Percentiles rank a stretch among this genome's conserved stretches.
These are phyloP conservation scores for Pocillopora grandis DNA, from an alignment of 92 coral and sea anemone species.

Conservation along the genomic window DNA sequence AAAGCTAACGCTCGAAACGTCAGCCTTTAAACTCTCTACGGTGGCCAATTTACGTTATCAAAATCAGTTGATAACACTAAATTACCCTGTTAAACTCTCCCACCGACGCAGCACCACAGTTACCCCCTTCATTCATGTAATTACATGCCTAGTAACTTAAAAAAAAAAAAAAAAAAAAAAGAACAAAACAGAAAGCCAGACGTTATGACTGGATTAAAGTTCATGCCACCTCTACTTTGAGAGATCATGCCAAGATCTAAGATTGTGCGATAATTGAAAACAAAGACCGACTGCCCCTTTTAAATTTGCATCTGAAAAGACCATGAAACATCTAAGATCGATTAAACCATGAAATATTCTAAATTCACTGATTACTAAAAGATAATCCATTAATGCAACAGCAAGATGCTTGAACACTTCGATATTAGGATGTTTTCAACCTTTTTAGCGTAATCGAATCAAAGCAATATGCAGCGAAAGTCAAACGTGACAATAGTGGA, in stretches of 20 bases:
- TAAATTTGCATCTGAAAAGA: constrained; percentile 18
- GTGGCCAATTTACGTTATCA: no score
- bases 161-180: background rate
- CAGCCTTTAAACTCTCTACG: no score
- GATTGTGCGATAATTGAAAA: background rate
- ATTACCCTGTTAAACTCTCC: no score
- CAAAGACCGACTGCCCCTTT: background rate
- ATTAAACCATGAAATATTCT: background rate
- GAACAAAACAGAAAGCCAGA: background rate
- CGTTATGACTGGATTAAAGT: background rate
- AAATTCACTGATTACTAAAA: background rate
- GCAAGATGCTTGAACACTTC: background rate
- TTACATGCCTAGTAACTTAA: background rate
- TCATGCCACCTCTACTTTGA: background rate
- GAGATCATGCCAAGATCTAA: background rate
- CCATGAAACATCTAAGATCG: background rate
- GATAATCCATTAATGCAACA: background rate
- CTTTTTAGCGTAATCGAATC: background rate
- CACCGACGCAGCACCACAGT: no score
- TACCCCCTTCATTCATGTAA: background rate
- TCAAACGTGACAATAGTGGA: constrained; percentile 31
- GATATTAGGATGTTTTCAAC: background rate
- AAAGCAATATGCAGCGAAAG: background rate
- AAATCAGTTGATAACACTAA: no score
- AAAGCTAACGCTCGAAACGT: background rate